phyloP scores from a whole-genome alignment of 1,140 invertebrate genomes.

The Danaus melanippus region DNA sequence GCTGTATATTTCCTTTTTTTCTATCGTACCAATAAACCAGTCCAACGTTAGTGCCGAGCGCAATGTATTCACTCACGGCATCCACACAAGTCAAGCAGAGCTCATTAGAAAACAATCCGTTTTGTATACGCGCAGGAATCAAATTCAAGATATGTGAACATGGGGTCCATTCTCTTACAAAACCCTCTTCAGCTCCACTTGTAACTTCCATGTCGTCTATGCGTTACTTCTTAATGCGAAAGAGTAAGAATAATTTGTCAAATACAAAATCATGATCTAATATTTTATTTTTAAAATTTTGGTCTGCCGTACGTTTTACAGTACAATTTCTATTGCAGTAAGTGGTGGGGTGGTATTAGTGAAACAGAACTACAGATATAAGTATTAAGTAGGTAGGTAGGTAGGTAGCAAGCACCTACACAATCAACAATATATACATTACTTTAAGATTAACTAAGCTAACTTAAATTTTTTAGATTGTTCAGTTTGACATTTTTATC shows the following conservation, averaged over 20 bases:
- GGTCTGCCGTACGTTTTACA: no score
- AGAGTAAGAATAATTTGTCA: background rate
- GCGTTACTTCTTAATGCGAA: background rate
- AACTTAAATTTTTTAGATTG: no score
- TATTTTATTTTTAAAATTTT: no score
- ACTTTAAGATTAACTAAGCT: no score
- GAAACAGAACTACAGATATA: no score
- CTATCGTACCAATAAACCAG: constrained; percentile 90
- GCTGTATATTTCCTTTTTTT: constrained; percentile 81
- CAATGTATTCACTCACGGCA: constrained; percentile 84
- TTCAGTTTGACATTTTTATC: no score
- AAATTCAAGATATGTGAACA: constrained; percentile 83
- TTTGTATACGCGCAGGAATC: constrained; percentile 84
- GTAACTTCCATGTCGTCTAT: constrained; percentile 56
- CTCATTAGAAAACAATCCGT: constrained; percentile 84
- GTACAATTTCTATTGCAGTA: no score
- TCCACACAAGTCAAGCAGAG: constrained; percentile 89
- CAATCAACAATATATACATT: no score
- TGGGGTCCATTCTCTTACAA: constrained; percentile 86
- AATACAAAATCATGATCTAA: background rate
- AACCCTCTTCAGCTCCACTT: constrained; percentile 73
- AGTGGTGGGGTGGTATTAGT: no score
- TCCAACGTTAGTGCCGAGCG: constrained; percentile 88
- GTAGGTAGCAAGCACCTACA: no score
- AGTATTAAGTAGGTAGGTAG: no score